Evolutionary conservation across 2,113 vertebrate species (phyloP).

Genomic region (Fulmarus glacialis): DNA sequence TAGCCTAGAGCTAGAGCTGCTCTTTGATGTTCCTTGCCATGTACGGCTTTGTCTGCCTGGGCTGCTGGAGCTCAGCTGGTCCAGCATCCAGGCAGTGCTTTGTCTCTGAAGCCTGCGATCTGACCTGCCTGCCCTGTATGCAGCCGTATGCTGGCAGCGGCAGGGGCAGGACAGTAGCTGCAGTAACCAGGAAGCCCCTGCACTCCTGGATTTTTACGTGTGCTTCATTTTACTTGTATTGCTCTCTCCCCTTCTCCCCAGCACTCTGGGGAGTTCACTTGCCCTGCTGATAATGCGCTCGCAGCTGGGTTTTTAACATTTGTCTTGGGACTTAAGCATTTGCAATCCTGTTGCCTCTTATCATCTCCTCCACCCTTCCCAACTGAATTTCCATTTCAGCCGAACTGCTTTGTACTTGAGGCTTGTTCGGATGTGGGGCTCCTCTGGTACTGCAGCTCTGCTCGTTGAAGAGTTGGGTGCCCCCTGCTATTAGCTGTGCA

Average conservation of each 20-base stretch:
- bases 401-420: background rate
- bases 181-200: background rate
- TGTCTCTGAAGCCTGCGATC: background rate
- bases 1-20: background rate
- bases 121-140: background rate
- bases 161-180: background rate
- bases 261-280: background rate
- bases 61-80: background rate
- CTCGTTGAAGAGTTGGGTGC: rapidly evolving
- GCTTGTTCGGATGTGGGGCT: background rate
- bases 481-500: background rate
- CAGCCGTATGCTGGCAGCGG: background rate
- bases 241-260: background rate
- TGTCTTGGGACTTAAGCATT: background rate
- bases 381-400: background rate
- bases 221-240: background rate
- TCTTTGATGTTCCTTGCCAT: background rate
- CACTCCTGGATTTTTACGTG: background rate
- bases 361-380: too few species aligned
- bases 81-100: background rate
- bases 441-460: background rate
- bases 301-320: background rate
- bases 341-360: background rate
- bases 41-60: background rate
- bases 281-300: background rate